Evolutionary conservation across 2,888 invertebrate genomes (phyloP).

Genomic region (Linyphia triangularis): DNA sequence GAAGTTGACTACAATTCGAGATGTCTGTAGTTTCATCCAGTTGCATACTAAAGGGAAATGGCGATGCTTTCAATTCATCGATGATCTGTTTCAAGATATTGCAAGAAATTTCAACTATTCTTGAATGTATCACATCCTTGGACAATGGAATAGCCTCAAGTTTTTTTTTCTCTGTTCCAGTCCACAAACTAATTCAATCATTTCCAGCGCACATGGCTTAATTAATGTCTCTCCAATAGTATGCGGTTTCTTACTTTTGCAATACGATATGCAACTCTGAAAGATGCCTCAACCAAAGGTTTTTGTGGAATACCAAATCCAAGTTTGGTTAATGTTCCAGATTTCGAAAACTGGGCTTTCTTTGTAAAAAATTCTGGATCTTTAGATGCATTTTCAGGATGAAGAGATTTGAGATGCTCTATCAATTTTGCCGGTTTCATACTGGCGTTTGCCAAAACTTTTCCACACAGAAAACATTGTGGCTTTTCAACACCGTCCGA

Average conservation of each 20-base stretch:
- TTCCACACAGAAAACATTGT: constrained; percentile 55
- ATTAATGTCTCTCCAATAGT: constrained; percentile 70
- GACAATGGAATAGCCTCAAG: too few relatives aligned
- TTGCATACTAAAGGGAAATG: constrained; percentile 68
- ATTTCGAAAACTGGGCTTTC: too few relatives aligned
- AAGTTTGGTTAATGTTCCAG: too few relatives aligned
- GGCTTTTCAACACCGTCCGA: too few relatives aligned
- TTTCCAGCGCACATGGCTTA: constrained; percentile 65
- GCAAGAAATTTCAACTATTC: constrained; percentile 63
- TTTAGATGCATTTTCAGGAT: too few relatives aligned
- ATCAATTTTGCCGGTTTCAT: constrained; percentile 66
- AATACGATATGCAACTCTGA: too few relatives aligned
- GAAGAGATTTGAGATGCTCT: constrained; percentile 48
- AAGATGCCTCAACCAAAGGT: too few relatives aligned
- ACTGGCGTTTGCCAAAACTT: constrained; percentile 52
- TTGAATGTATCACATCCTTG: constrained; percentile 60
- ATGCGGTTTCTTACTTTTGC: constrained; percentile 68
- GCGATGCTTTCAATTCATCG: constrained; percentile 55
- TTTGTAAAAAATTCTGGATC: too few relatives aligned
- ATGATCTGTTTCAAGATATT: constrained; percentile 68
- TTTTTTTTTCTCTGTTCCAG: constrained; percentile 68
- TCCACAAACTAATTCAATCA: constrained; percentile 60
- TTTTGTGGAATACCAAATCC: too few relatives aligned
- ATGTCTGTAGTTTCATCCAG: constrained; percentile 80
- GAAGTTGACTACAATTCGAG: constrained; percentile 58